These are phyloP conservation scores for Mus spretus DNA, from an alignment of 2,797 vertebrate genomes.

Conservation along the genomic window DNA sequence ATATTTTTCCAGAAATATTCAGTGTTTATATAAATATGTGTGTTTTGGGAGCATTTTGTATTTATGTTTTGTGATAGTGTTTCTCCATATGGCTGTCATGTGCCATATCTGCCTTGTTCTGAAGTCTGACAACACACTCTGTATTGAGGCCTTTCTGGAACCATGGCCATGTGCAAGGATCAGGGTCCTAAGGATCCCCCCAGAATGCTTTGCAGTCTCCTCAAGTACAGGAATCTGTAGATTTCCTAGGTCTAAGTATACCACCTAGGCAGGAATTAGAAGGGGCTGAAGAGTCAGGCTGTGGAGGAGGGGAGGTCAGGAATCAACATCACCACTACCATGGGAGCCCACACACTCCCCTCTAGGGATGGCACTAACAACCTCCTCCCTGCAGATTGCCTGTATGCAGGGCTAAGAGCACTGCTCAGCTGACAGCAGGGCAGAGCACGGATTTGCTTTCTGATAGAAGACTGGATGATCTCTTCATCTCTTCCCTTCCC, in stretches of 20 bases:
- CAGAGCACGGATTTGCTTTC: background rate
- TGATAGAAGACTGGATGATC: background rate
- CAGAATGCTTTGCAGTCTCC: background rate
- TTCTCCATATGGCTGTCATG: background rate
- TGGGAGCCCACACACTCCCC: background rate
- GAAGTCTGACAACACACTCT: background rate
- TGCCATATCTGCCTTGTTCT: background rate
- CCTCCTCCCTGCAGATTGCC: background rate
- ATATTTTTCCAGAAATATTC: slow-evolving; percentile 40
- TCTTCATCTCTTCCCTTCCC: background rate
- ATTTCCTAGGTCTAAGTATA: background rate
- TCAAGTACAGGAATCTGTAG: background rate
- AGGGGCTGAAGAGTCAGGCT: background rate
- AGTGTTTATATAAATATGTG: slow-evolving; percentile 57
- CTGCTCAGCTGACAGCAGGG: background rate
- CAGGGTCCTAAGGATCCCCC: background rate
- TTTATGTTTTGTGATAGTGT: background rate
- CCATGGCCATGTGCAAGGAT: no score
- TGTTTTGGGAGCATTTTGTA: slow-evolving; percentile 45
- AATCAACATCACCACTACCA: background rate
- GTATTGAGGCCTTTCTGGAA: background rate
- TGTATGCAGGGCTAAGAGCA: no score
- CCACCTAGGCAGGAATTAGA: background rate
- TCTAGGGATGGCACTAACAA: background rate
- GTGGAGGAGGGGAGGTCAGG: no score